Evolutionary conservation across 2,113 vertebrate species (phyloP).

Genomic region (Capreolus pygargus): DNA sequence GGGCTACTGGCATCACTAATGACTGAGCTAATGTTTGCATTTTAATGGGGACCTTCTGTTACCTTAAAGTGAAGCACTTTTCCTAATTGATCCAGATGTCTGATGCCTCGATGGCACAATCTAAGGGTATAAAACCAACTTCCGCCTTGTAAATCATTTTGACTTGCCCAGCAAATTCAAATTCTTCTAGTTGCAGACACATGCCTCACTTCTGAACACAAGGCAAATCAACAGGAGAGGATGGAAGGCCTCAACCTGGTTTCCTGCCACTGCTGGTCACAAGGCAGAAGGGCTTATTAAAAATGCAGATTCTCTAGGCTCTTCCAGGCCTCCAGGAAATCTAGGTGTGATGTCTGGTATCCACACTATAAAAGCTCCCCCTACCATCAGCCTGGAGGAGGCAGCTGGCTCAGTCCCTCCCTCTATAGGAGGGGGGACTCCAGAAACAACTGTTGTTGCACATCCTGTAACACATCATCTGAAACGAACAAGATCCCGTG

Average conservation of each 20-base stretch:
- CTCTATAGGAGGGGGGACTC: neutral
- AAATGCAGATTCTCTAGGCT: neutral
- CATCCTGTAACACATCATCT: neutral
- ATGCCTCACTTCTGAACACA: neutral
- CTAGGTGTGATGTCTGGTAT: neutral
- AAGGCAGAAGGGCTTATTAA: neutral
- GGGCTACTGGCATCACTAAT: neutral
- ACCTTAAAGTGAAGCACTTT: conserved; percentile 32
- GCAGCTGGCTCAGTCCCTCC: neutral
- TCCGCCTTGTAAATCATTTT: neutral
- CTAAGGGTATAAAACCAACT: neutral
- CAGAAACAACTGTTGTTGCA: neutral
- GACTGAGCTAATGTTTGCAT: neutral
- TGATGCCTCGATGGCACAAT: neutral
- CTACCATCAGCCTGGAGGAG: neutral
- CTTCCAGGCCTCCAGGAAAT: neutral
- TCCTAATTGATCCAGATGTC: conserved; percentile 12
- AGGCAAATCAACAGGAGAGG: neutral
- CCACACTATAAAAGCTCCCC: no score
- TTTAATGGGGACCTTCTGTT: conserved; percentile 9
- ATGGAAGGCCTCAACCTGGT: neutral
- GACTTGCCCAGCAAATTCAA: neutral
- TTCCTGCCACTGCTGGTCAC: neutral
- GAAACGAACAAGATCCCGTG: neutral
- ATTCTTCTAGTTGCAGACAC: neutral